Base-by-base conservation (phyloP, 1,140 invertebrate species). In the Temnothorax curvispinosus region DNA sequence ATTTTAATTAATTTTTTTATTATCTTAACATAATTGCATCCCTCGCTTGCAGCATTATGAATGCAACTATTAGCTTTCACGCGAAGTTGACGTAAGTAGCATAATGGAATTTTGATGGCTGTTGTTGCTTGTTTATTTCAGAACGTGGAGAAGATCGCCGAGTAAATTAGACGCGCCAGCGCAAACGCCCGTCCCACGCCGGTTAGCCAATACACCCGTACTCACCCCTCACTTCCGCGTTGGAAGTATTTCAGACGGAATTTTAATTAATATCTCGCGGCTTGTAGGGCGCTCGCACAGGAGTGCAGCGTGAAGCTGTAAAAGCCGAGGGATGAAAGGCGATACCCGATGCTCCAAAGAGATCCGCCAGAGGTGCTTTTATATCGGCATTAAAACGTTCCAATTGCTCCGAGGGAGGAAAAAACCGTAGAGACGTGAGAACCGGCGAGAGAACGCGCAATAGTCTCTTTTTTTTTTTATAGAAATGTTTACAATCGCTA, bases 231-330 rank as follows among this genome's bases (percentile, higher is more conserved):
- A 21, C 27, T 7, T 15, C 56, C 58, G 32, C n/a, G 64, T 52
- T 52, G 32, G 75, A 85, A 92, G 88, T 93, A 93, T 92, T 92
- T 86, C 82, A 67, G 1, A 54, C 81, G 89, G 92, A 93, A 93
- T 93, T 93, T 94, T 93, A 93, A 94, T 93, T 93, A 94, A 94
- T 92, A 91, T 89, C 86, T 85, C 90, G 82, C 54, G 87, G 87
- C 87, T 86, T 72, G 54, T 35, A 50, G 86, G 56, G n/a, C 35
- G 65, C 78, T 50, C 67, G 64, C 35, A 52, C 62, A 69, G 32
- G 58, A 67, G 60, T 58, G 58, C 56, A 67, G 27, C 44, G n/a
- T 65, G 18, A 64, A 35, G 56, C 56, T 69, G 71, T 78, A 88
- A 87, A 85, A 87, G 85, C 62, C 47, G 58, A 60, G 41, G 44